Evolutionary conservation across 92 coral and sea anemone genomes (phyloP).

Genomic region (Porites rus): DNA sequence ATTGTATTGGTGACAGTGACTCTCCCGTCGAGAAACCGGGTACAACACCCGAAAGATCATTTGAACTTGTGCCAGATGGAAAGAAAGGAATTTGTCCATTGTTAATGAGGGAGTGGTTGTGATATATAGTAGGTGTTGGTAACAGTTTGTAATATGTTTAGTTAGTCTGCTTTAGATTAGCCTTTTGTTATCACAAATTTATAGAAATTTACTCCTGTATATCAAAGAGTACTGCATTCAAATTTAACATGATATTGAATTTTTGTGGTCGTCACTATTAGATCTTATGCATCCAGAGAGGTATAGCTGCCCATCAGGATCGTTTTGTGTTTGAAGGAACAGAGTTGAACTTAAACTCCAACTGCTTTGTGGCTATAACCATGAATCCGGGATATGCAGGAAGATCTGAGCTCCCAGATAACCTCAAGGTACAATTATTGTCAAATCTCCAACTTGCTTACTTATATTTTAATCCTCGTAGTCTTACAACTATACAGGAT

Average conservation of each 20-base stretch:
- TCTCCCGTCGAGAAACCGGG: no score
- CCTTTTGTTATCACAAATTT: not conserved
- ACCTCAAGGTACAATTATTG: conserved; percentile 81
- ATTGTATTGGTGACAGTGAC: no score
- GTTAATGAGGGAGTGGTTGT: not conserved
- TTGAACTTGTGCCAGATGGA: no score
- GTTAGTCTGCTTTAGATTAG: no score
- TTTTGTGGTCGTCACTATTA: not conserved
- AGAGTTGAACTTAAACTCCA: conserved; percentile 92
- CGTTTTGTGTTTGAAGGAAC: conserved; percentile 97
- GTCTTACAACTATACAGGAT: no score
- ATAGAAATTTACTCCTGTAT: not conserved
- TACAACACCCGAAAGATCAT: no score
- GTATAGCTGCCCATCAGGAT: conserved; percentile 92
- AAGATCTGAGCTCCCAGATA: conserved; percentile 98
- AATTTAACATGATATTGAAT: not conserved
- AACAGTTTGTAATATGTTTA: not conserved
- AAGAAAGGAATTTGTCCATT: no score
- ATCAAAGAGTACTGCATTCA: not conserved
- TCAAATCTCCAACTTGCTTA: no score
- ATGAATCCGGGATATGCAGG: conserved; percentile 99
- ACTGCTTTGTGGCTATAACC: conserved; percentile 98
- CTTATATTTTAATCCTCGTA: no score
- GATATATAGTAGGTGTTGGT: not conserved
- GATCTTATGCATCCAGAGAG: conserved; percentile 97